These are phyloP conservation scores for Odobenus rosmarus DNA, from an alignment of 2,113 vertebrate genomes.

Conservation along the genomic window DNA sequence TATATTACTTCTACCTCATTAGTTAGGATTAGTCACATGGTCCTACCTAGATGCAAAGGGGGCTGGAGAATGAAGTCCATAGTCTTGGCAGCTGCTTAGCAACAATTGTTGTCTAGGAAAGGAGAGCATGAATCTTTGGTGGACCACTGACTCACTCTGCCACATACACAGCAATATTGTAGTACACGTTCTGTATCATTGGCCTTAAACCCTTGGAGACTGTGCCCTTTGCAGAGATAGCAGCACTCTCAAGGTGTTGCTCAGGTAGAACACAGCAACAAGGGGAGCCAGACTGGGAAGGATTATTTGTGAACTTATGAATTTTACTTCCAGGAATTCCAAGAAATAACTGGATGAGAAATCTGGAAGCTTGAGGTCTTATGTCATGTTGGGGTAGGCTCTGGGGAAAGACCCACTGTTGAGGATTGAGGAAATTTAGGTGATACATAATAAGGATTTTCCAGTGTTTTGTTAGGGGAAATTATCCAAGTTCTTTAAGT, in stretches of 20 bases:
- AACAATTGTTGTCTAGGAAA: not conserved
- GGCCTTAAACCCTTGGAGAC: not conserved
- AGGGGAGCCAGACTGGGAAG: not conserved
- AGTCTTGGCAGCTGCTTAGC: not conserved
- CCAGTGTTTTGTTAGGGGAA: not conserved
- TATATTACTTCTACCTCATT: not conserved
- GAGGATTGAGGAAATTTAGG: not conserved
- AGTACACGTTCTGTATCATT: not conserved
- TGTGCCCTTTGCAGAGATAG: not conserved
- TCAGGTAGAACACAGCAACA: not conserved
- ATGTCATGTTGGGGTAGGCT: not conserved
- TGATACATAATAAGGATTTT: not conserved
- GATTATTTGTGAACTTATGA: not conserved
- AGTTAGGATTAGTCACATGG: not conserved
- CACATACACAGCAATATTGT: not conserved
- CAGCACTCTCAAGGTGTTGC: not conserved
- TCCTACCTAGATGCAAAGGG: not conserved
- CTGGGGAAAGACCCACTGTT: not conserved
- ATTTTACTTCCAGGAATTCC: not conserved
- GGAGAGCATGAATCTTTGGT: not conserved
- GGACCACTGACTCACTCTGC: not conserved
- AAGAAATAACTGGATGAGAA: not conserved
- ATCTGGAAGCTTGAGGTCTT: conserved; percentile 19
- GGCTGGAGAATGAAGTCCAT: not conserved
- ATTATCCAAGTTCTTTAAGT: not conserved